Base-by-base conservation (phyloP, 1,140 invertebrate genomes). In the Zaprionus vittiger region DNA sequence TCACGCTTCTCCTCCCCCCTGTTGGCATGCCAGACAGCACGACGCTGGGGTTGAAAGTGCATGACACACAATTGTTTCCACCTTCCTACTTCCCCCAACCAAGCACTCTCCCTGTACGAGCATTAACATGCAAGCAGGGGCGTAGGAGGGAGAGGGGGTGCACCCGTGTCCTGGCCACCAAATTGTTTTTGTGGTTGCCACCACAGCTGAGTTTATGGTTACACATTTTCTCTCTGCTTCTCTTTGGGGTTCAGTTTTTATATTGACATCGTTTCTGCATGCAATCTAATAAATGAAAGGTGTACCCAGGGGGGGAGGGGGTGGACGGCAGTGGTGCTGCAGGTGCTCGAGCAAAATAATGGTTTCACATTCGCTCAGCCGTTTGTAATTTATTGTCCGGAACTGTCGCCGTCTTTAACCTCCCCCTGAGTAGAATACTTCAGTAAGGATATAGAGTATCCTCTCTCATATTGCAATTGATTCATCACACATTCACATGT, bases 101-200 rank as follows among this genome's bases (percentile, higher is more conserved):
- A n/a, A 22, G 37, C n/a, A 34, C 20, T 14, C 17, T 22, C 41
- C 38, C 59, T 28, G 70, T 47, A 5, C 41, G 37, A 70, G 63
- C 70, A 83, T 87, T 87, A 80, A 80, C 80, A 57, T 85, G 83
- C 72, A 80, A 52, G 47, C 44, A 6, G 6, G 44, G 15, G 38
- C 37, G 38, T 6, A n/a, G 5, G 15, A 47, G n/a, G 2, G 14
- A 38, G 4, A 9, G 41, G n/a, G 41, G n/a, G 62, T 77, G 62
- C 64, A 65, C 83, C 61, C 9, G 15, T 34, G 15, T 55, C 5
- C 22, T 20, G 28, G 34, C 74, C 70, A 63, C 56, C 38, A 89
- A 87, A 87, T 87, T 80, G 84, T 89, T 89, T 89, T 89, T 87
- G 84, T 84, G 84, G 84, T 79, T 79, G 73, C 37, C 17, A n/a